Conservation (phyloP, 2,113 vertebrate genomes). For the Riparia riparia region DNA sequence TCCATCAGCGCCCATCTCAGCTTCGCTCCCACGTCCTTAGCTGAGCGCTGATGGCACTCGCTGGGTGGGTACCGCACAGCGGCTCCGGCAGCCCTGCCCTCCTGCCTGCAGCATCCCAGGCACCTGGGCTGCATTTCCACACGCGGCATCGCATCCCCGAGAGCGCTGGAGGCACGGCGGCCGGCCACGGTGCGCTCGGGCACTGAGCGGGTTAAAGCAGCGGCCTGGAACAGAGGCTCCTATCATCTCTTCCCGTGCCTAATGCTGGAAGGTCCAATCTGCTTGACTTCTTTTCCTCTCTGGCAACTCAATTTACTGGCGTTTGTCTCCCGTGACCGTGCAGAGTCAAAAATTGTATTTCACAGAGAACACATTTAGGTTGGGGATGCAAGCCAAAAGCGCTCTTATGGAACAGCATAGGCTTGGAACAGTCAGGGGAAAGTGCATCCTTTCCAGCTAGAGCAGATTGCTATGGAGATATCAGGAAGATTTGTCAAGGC, state of each 20-base stretch:
- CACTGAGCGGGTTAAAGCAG: background rate
- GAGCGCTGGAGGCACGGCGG: background rate
- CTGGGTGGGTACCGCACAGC: rapidly evolving
- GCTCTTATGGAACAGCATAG: background rate
- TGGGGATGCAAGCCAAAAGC: background rate
- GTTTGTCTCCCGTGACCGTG: background rate
- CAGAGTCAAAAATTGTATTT: background rate
- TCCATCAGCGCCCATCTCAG: rapidly evolving
- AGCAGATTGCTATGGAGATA: slow-evolving; percentile 24
- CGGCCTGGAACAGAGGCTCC: background rate
- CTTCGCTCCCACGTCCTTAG: rapidly evolving
- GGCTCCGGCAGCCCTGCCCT: background rate
- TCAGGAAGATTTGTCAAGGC: background rate
- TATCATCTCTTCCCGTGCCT: background rate
- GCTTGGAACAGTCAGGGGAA: background rate
- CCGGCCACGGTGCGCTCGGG: rapidly evolving
- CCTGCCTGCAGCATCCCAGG: background rate
- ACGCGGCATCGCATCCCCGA: rapidly evolving
- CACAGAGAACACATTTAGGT: background rate
- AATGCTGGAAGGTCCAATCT: background rate
- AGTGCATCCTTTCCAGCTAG: background rate
- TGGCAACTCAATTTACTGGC: background rate
- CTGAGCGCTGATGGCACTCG: rapidly evolving
- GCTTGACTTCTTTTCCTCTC: background rate
- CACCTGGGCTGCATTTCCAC: rapidly evolving